A percentile compares a stretch with the other conserved stretches of the same genome.
phyloP scores from a whole-genome alignment of 2,888 invertebrate genomes.

The Caenorhabditis uteleia region DNA sequence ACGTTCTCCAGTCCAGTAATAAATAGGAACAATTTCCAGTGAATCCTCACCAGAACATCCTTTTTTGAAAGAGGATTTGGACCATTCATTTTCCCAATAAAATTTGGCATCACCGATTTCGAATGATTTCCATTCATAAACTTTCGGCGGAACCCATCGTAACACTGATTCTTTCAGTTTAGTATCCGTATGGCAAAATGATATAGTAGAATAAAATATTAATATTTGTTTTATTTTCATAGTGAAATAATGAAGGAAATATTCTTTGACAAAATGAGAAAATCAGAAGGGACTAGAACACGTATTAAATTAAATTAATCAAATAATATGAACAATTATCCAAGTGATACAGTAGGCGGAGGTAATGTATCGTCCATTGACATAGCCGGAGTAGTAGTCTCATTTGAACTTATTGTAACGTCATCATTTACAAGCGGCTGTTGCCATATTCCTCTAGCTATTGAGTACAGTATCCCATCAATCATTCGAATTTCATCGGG shows the following conservation, averaged over 20 bases:
- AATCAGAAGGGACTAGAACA: too few relatives aligned
- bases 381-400: conserved; percentile 21
- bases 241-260: too few relatives aligned
- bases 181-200: too few relatives aligned
- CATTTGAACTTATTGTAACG: conserved; percentile 1
- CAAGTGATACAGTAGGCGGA: conserved; percentile 30
- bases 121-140: neutral
- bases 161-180: too few relatives aligned
- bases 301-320: too few relatives aligned
- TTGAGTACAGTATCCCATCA: conserved; percentile 50
- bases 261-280: too few relatives aligned
- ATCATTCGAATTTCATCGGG: conserved; percentile 53
- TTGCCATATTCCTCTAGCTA: conserved; percentile 41
- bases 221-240: too few relatives aligned
- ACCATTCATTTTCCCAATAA: conserved; percentile 31
- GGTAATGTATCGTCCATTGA: conserved; percentile 32
- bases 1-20: conserved; percentile 54
- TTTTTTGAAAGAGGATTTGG: conserved; percentile 24
- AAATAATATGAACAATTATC: too few relatives aligned
- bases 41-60: conserved; percentile 21
- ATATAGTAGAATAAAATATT: too few relatives aligned
- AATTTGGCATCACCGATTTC: conserved; percentile 1
- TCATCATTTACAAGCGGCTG: neutral
- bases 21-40: conserved; percentile 49
- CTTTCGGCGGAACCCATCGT: neutral